These are phyloP conservation scores for Calyptomena viridis DNA, from an alignment of 2,113 vertebrate genomes.

Conservation along the genomic window DNA sequence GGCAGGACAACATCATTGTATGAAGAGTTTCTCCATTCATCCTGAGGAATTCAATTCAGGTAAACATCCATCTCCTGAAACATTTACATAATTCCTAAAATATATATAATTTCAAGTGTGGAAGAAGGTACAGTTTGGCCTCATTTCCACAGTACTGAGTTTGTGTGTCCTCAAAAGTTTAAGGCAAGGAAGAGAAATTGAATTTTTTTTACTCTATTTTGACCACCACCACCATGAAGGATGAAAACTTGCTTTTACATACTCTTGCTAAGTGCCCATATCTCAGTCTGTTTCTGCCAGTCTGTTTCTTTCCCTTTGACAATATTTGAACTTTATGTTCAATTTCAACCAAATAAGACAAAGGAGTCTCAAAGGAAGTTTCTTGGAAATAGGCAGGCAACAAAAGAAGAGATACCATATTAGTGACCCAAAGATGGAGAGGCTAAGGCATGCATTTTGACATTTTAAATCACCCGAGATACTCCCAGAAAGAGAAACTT, in stretches of 20 bases:
- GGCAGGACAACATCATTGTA: not conserved
- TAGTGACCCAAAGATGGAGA: not conserved
- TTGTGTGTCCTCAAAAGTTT: not conserved
- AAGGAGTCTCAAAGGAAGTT: conserved; percentile 30
- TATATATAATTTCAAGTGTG: not conserved
- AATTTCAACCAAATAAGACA: conserved; percentile 35
- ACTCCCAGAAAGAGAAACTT: conserved; percentile 13
- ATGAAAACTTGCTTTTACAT: not conserved
- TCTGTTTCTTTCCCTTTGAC: not conserved
- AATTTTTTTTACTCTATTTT: not conserved
- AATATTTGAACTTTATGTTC: conserved; percentile 24
- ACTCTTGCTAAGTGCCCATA: not conserved
- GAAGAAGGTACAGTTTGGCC: not conserved
- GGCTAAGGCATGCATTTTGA: conserved; percentile 11
- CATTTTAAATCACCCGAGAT: conserved; percentile 36
- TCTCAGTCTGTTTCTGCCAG: not conserved
- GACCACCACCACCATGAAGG: not conserved
- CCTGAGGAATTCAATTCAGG: not conserved
- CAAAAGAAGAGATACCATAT: not conserved
- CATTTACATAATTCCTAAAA: not conserved
- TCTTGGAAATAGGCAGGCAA: conserved; percentile 1
- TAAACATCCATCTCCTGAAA: not conserved
- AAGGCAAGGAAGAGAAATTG: not conserved
- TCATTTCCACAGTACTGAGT: not conserved
- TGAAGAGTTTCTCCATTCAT: not conserved